Percentiles rank a stretch among this genome's conserved stretches.
These are phyloP conservation scores for Luperina testacea DNA, from an alignment of 2,888 invertebrate species.

Conservation along the genomic window DNA sequence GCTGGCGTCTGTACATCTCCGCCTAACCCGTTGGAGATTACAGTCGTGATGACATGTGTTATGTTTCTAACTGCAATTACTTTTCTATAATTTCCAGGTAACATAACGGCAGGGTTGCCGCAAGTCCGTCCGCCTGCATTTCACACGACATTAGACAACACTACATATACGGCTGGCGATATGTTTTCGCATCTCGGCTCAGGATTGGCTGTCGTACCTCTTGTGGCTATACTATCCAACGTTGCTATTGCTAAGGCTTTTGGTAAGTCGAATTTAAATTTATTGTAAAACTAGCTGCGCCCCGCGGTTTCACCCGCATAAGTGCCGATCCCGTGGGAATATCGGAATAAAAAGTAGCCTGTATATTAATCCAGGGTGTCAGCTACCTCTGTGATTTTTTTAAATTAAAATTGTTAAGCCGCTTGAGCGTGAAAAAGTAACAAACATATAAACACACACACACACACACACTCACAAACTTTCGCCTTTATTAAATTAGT, in stretches of 20 bases:
- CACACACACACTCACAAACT: too few relatives aligned
- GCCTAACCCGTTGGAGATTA: background rate
- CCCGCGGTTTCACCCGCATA: too few relatives aligned
- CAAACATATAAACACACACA: too few relatives aligned
- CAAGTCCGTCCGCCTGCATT: constrained; percentile 89
- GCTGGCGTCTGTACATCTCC: background rate
- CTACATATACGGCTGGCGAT: constrained; percentile 86
- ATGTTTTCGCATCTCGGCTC: constrained; percentile 92
- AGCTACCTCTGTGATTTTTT: too few relatives aligned
- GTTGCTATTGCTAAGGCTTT: constrained; percentile 96
- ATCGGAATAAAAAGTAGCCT: too few relatives aligned
- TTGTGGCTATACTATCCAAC: constrained; percentile 94
- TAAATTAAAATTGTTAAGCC: too few relatives aligned
- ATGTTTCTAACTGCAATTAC: background rate
- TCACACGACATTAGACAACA: constrained; percentile 84
- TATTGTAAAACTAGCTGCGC: background rate
- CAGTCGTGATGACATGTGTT: background rate
- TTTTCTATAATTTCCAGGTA: constrained; percentile 77
- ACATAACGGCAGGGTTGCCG: constrained; percentile 91
- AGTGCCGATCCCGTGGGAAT: too few relatives aligned
- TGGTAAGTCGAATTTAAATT: constrained; percentile 88
- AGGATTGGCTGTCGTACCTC: constrained; percentile 93
- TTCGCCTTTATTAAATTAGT: too few relatives aligned
- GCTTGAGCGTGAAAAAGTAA: too few relatives aligned
- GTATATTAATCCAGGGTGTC: too few relatives aligned